Evolutionary conservation across 1,140 invertebrate species (phyloP), one percentile per base, ranked within the genome.

Genomic region (Andrena cerasifolii): DNA sequence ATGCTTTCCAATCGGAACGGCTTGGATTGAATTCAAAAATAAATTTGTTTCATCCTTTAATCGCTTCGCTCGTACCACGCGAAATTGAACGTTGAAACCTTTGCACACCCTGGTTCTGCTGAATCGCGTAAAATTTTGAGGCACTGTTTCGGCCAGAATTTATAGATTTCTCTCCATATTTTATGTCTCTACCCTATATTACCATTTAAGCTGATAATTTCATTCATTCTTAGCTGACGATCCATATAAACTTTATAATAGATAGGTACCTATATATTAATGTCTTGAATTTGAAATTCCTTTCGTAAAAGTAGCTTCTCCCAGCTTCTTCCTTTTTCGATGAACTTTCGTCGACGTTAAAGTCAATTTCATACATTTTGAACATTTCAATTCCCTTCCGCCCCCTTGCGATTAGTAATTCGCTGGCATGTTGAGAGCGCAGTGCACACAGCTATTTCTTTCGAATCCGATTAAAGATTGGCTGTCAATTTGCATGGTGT

Each of bases 231-330:
- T n/a, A n/a, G n/a, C n/a, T n/a, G n/a, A n/a, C n/a, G n/a, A n/a
- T n/a, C n/a, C n/a, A n/a, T n/a, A n/a, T n/a, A n/a, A n/a, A n/a
- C n/a, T n/a, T n/a, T n/a, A n/a, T n/a, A n/a, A n/a, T n/a, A n/a
- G n/a, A n/a, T n/a, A n/a, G n/a, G n/a, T n/a, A n/a, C n/a, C n/a
- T n/a, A n/a, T n/a, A n/a, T n/a, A n/a, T n/a, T n/a, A n/a, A n/a
- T n/a, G n/a, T n/a, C n/a, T n/a, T n/a, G n/a, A 18, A 21, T 59
- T 61, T 36, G 28, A n/a, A 74, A 65, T 74, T 54, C 26, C 51
- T 14, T 66, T 33, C 36, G 18, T 40, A 36, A 36, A 61, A 56
- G 21, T 4, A 26, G 31, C 14, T 7, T 45, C 7, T 8, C 16
- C 8, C 26, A 45, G 5, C 16, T 0, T 26, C 8, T 16, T 16